phyloP scores from a whole-genome alignment of 2,888 invertebrate species.

The Synergus gifuensis region DNA sequence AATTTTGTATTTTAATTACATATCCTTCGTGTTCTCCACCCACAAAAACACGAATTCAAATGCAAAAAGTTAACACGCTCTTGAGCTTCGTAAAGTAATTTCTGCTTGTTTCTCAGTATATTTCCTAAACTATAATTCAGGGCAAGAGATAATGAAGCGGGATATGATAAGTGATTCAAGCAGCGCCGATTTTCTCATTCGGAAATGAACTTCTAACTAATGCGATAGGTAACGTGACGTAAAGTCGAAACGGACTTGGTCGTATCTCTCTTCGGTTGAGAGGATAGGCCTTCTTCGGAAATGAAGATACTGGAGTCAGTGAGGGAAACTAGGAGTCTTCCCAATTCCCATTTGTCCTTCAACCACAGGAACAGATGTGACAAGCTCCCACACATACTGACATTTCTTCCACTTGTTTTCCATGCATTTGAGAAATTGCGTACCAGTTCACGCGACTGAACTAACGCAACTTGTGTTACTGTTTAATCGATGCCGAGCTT shows the following conservation, averaged over 20 bases:
- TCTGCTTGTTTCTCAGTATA: neutral
- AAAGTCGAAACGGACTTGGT: constrained; percentile 62
- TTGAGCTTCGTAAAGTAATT: neutral
- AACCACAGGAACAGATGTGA: constrained; percentile 13
- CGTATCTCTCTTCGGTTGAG: constrained; percentile 33
- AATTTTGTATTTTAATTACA: constrained; percentile 22
- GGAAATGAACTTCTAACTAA: constrained; percentile 54
- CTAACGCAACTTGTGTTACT: neutral
- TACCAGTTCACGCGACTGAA: neutral
- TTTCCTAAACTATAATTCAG: neutral
- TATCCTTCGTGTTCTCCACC: neutral
- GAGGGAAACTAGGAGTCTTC: constrained; percentile 4
- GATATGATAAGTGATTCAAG: constrained; percentile 13
- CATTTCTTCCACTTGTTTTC: neutral
- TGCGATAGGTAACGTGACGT: constrained; percentile 71
- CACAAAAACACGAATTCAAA: neutral
- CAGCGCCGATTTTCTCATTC: constrained; percentile 19
- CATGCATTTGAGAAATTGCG: constrained; percentile 6
- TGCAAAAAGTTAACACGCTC: neutral
- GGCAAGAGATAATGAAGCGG: neutral
- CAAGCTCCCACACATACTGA: neutral
- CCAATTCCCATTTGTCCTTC: constrained; percentile 32
- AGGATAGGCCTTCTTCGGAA: constrained; percentile 35
- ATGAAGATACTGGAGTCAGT: constrained; percentile 20
- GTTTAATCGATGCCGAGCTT: neutral